Percentiles rank a stretch among this genome's conserved stretches.
phyloP scores from a whole-genome alignment of 1,140 invertebrate species.

The Cotesia chilonis region DNA sequence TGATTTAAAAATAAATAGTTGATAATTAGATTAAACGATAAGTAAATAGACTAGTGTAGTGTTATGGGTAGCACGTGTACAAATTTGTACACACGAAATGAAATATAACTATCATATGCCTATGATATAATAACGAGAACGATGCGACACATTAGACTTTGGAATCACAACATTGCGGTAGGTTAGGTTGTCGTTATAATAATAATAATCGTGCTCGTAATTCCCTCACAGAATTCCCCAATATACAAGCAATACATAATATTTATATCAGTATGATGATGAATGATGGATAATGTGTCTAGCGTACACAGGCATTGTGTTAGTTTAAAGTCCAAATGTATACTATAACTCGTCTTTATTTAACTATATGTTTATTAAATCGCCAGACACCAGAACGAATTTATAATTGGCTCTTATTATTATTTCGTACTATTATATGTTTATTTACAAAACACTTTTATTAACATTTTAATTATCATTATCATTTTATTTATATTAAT shows the following conservation, averaged over 20 bases:
- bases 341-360: neutral
- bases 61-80: neutral
- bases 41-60: too few relatives aligned
- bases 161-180: constrained; percentile 37
- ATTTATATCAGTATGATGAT: constrained; percentile 12
- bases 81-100: too few relatives aligned
- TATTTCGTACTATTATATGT: too few relatives aligned
- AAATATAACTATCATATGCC: too few relatives aligned
- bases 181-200: constrained; percentile 25
- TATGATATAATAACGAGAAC: constrained; percentile 15
- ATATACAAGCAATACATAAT: constrained; percentile 17
- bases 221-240: constrained; percentile 22
- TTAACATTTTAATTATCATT: too few relatives aligned
- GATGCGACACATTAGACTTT: constrained; percentile 36
- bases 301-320: neutral
- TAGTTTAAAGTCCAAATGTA: constrained; percentile 30
- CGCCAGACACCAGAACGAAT: too few relatives aligned
- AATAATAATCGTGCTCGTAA: constrained; percentile 5
- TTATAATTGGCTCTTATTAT: too few relatives aligned
- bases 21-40: too few relatives aligned
- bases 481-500: too few relatives aligned
- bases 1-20: too few relatives aligned
- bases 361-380: neutral
- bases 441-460: too few relatives aligned
- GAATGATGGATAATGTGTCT: constrained; percentile 19